Conservation (phyloP, 2,797 vertebrate species). For the Chaenodraco wilsoni region DNA sequence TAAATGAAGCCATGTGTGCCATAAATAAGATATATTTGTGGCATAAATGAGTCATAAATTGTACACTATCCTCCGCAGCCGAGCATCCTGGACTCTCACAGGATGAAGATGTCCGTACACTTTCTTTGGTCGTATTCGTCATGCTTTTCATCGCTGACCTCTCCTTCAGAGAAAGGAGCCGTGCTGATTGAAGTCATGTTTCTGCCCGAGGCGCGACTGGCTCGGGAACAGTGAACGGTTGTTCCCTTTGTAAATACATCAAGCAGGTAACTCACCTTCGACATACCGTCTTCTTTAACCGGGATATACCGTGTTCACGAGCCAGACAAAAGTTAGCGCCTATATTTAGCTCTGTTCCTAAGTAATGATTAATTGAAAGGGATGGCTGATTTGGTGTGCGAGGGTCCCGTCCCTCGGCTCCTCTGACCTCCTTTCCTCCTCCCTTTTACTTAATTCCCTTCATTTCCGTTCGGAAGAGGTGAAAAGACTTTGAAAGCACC, state of each 20-base stretch:
- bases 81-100: conserved; percentile 22
- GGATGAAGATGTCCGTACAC: conserved; percentile 18
- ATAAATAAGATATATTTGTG: conserved; percentile 75
- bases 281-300: conserved; percentile 7
- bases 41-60: conserved; percentile 72
- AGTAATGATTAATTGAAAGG: conserved; percentile 71
- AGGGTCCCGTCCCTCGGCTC: conserved; percentile 45
- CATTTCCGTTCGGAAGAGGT: conserved; percentile 71
- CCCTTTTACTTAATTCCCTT: conserved; percentile 64
- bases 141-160: conserved; percentile 28
- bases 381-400: conserved; percentile 43
- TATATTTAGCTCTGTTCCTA: conserved; percentile 65
- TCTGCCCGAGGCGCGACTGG: conserved; percentile 22
- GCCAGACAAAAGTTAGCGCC: conserved; percentile 47
- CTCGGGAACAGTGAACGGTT: conserved; percentile 12
- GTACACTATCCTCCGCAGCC: conserved; percentile 47
- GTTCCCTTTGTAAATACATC: conserved; percentile 22
- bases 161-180: conserved; percentile 17
- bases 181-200: conserved; percentile 29
- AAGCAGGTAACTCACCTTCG: conserved; percentile 36
- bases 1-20: conserved; percentile 55
- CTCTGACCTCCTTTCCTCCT: conserved; percentile 68
- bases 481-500: conserved; percentile 81
- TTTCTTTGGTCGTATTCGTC: conserved; percentile 33
- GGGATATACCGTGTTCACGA: conserved; percentile 17